Evolutionary conservation across 2,888 invertebrate species (phyloP).

Genomic region (Orthosia gracilis): DNA sequence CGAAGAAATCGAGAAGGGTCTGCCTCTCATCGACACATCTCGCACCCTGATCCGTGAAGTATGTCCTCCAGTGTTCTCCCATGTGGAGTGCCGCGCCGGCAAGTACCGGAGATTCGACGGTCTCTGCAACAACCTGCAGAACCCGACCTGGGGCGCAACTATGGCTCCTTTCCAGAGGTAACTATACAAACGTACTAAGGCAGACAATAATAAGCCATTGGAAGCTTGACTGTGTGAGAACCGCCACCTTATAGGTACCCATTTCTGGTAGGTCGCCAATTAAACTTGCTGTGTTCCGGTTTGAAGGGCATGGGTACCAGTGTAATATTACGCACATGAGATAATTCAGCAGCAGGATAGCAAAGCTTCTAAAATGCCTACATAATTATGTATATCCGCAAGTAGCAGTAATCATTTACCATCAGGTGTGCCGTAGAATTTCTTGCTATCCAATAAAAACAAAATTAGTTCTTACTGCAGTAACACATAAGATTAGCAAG

Average conservation of each 20-base stretch:
- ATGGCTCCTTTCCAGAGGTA: conserved; percentile 96
- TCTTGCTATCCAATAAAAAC: not conserved
- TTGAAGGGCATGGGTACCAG: too few relatives aligned
- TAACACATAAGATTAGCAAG: not conserved
- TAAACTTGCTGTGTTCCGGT: too few relatives aligned
- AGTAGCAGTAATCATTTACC: too few relatives aligned
- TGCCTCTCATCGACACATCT: conserved; percentile 97
- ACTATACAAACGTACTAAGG: not conserved
- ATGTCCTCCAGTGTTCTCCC: conserved; percentile 96
- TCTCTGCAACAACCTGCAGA: conserved; percentile 96
- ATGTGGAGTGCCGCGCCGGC: conserved; percentile 96
- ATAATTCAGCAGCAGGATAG: too few relatives aligned
- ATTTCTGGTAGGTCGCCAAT: too few relatives aligned
- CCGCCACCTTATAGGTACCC: too few relatives aligned
- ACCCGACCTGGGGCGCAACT: conserved; percentile 97
- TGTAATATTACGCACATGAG: too few relatives aligned
- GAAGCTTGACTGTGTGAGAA: too few relatives aligned
- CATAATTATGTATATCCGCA: too few relatives aligned
- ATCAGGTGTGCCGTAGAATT: not conserved
- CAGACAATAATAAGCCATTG: too few relatives aligned
- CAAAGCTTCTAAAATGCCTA: too few relatives aligned
- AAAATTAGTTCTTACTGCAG: not conserved
- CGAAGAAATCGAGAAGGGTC: conserved; percentile 96
- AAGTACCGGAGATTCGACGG: conserved; percentile 97
- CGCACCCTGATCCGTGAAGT: conserved; percentile 96